Conservation (phyloP, 2,797 vertebrate species). For the Sparus aurata region DNA sequence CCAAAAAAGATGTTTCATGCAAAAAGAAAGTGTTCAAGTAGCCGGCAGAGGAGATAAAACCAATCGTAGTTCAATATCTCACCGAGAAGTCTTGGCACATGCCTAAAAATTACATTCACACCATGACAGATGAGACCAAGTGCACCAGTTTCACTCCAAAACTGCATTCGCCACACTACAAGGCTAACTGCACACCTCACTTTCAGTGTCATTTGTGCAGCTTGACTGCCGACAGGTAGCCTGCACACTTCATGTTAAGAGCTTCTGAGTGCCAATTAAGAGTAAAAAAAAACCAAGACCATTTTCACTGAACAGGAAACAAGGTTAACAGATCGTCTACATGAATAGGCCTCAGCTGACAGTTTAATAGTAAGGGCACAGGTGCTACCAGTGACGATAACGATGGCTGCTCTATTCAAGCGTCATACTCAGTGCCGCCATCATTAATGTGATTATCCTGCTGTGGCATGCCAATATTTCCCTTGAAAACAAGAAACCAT, state of each 20-base stretch:
- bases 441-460: background rate
- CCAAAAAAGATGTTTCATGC: too few species aligned
- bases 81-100: background rate
- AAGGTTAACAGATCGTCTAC: background rate
- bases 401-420: background rate
- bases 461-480: background rate
- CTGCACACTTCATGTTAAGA: background rate
- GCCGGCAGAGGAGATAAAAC: background rate
- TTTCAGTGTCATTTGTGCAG: too few species aligned
- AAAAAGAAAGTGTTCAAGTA: background rate
- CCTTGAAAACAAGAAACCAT: too few species aligned
- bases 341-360: background rate
- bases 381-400: background rate
- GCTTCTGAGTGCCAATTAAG: background rate
- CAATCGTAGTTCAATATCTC: background rate
- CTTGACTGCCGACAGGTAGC: background rate
- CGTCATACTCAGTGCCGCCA: too few species aligned
- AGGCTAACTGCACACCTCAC: background rate
- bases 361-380: background rate
- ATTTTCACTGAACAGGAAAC: background rate
- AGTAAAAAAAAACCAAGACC: background rate
- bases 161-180: background rate
- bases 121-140: background rate
- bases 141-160: background rate
- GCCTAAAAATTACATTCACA: background rate